Evolutionary conservation across 2,888 invertebrate genomes (phyloP), one percentile per base, ranked within the genome.

Genomic region (Aelia acuminata): DNA sequence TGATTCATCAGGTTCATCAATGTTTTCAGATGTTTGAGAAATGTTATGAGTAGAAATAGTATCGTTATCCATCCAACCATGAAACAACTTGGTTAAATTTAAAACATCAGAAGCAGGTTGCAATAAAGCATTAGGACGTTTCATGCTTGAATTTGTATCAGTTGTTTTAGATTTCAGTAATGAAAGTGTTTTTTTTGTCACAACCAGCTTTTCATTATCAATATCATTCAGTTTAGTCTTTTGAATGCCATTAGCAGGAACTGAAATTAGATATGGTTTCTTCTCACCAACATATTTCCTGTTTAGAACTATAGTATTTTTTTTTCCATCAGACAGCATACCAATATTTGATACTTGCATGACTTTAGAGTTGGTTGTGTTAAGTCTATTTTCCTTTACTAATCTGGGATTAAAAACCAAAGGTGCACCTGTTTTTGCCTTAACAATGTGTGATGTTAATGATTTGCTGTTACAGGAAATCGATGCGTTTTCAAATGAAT

Each of bases 301-400:
- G n/a, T 47, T 10, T 8, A 80, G 43, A 43, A 80, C 1, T 22
- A 80, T 43, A 3, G 80, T n/a, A 1, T 80, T 43, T 80, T 80
- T 80, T 22, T 43, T 80, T 0, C 43, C 43, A 43, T 7, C 43
- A 43, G 43, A 43, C 7, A 10, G 10, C 43, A 43, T 43, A 43
- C 43, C 43, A 43, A 43, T 10, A 43, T 43, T 43, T 43, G 43
- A 43, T 43, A 43, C 10, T 43, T 4, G 43, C 43, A 43, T 43
- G 10, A 4, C 43, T 43, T 43, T 43, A 7, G 43, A 10, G 43
- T 43, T 43, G 4, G 43, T 43, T 43, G 4, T 10, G 10, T 22
- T 80, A n/a, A 80, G 22, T n/a, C n/a, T n/a, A 80, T 80, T 80
- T 43, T 80, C 80, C 43, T 80, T 80, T 47, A 80, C 80, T 4